Evolutionary conservation across 2,113 vertebrate genomes (phyloP).

Genomic region (Mixornis gularis): DNA sequence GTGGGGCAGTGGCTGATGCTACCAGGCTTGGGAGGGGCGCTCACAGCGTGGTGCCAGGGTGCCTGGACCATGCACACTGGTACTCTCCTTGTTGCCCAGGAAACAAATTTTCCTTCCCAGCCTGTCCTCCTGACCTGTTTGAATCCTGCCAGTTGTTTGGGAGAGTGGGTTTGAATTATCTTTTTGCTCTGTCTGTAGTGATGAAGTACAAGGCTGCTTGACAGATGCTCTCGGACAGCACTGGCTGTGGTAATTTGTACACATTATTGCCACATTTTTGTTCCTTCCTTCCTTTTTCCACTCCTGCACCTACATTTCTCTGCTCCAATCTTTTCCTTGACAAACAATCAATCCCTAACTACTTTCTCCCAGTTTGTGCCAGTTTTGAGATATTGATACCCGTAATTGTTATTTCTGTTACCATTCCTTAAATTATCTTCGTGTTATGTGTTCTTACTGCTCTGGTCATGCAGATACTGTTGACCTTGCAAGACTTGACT

Average conservation of each 20-base stretch:
- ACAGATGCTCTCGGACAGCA: neutral
- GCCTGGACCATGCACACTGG: too few relatives aligned
- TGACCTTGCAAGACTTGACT: neutral
- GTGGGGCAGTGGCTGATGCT: neutral
- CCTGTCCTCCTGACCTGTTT: neutral
- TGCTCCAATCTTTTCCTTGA: neutral
- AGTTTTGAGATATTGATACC: neutral
- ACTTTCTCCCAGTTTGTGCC: neutral
- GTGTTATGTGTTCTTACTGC: neutral
- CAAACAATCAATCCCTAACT: neutral
- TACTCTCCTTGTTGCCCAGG: neutral
- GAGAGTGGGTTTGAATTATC: neutral
- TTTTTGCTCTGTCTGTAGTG: neutral
- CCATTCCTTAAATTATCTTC: neutral
- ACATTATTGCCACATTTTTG: neutral
- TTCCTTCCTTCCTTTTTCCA: neutral
- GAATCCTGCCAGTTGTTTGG: neutral
- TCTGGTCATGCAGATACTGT: neutral
- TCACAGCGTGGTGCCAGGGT: neutral
- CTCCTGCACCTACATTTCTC: neutral
- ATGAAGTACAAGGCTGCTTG: neutral
- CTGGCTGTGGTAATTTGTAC: neutral
- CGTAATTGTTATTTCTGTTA: neutral
- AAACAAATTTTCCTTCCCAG: neutral
- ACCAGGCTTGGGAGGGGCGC: neutral